Conservation (phyloP, 1,140 invertebrate species). For the Drosophila pachea region DNA sequence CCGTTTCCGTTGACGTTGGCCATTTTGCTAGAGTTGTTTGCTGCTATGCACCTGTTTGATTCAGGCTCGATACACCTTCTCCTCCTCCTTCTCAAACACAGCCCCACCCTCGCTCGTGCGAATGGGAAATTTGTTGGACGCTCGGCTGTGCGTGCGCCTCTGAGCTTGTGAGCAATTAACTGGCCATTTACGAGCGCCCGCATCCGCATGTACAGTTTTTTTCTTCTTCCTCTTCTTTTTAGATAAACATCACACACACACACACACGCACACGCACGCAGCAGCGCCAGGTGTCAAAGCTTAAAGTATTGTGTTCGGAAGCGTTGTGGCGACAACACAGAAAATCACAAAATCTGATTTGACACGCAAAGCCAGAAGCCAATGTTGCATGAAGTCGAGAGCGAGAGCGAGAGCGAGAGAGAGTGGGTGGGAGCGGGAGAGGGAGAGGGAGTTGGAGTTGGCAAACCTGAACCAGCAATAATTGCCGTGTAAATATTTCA, state of each 20-base stretch:
- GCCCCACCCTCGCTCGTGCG: slow-evolving; percentile 1
- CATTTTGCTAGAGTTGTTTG: slow-evolving; percentile 24
- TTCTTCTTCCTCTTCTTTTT: slow-evolving; percentile 13
- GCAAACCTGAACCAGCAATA: not conserved
- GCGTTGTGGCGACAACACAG: slow-evolving; percentile 31
- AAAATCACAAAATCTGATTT: slow-evolving; percentile 67
- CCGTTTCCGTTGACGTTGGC: slow-evolving; percentile 19
- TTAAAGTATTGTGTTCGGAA: slow-evolving; percentile 30
- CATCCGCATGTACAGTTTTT: slow-evolving; percentile 36
- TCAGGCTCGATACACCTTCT: too few species aligned
- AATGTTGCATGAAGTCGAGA: not conserved
- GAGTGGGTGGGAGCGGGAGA: not conserved
- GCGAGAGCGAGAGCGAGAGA: not conserved
- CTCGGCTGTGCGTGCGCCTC: not conserved
- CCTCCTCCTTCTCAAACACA: too few species aligned
- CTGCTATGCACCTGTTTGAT: slow-evolving; percentile 61
- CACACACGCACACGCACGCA: not conserved
- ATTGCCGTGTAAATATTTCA: slow-evolving; percentile 1
- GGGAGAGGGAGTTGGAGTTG: not conserved
- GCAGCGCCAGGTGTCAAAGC: slow-evolving; percentile 14
- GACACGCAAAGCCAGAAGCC: slow-evolving; percentile 61
- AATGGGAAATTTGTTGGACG: slow-evolving; percentile 15
- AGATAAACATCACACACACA: slow-evolving; percentile 45
- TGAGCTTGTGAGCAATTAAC: slow-evolving; percentile 50
- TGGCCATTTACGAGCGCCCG: slow-evolving; percentile 51